phyloP scores from a whole-genome alignment of 2,113 vertebrate species.

The Salminus brasiliensis region DNA sequence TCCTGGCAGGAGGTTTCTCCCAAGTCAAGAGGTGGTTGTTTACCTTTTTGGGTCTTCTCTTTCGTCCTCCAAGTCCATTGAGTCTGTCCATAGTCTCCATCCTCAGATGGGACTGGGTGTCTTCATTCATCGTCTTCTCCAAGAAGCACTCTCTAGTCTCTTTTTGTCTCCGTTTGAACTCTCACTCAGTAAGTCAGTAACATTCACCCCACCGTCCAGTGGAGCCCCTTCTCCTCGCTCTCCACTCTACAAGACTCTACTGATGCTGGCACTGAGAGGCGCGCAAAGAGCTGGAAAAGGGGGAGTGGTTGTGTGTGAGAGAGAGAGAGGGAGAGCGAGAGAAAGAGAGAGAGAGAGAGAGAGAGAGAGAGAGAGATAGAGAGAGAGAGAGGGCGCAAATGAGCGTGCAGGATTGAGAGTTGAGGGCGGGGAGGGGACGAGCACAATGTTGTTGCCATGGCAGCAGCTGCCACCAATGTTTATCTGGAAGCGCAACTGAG shows the following conservation, averaged over 20 bases:
- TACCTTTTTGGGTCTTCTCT: conserved; percentile 94
- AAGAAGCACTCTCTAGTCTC: no score
- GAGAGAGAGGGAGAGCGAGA: conserved; percentile 38
- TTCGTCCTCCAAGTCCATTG: conserved; percentile 84
- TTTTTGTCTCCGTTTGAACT: not conserved
- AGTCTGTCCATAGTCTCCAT: conserved; percentile 88
- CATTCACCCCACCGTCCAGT: conserved; percentile 22
- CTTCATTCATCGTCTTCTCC: conserved; percentile 69
- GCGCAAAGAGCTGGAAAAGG: conserved; percentile 48
- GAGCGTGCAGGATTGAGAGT: conserved; percentile 59
- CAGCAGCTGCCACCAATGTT: conserved; percentile 90
- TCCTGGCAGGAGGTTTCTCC: no score
- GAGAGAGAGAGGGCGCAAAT: conserved; percentile 45
- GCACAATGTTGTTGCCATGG: conserved; percentile 85
- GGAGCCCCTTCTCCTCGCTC: conserved; percentile 32
- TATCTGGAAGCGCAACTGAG: conserved; percentile 80
- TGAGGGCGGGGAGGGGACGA: conserved; percentile 64
- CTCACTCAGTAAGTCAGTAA: conserved; percentile 7
- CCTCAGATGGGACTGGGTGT: conserved; percentile 81
- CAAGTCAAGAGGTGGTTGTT: conserved; percentile 12
- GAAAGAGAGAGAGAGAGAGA: conserved; percentile 41
- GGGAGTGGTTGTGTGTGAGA: conserved; percentile 47
- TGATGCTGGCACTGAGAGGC: conserved; percentile 46
- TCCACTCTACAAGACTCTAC: conserved; percentile 45
- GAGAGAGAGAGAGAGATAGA: conserved; percentile 40